phyloP scores from a whole-genome alignment of 2,797 vertebrate species.

The Eidolon dupreanum region DNA sequence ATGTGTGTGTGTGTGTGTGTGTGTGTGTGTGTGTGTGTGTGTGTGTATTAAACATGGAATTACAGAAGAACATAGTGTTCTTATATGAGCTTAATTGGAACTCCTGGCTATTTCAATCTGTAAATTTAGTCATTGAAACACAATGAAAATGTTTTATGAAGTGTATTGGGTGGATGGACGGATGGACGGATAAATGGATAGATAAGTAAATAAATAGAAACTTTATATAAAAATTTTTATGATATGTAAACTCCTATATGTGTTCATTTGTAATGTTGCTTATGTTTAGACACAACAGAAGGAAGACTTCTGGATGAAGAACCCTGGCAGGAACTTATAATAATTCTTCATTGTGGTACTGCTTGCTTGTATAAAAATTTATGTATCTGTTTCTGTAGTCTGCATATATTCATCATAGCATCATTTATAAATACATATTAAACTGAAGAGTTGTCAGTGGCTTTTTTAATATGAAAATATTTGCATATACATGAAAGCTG shows the following conservation, averaged over 20 bases:
- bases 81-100: background rate
- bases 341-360: background rate
- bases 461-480: slow-evolving; percentile 55
- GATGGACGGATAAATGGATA: background rate
- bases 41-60: background rate
- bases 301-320: slow-evolving; percentile 16
- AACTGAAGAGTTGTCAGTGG: background rate
- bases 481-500: background rate
- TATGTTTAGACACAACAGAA: background rate
- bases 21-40: background rate
- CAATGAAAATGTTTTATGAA: slow-evolving; percentile 25
- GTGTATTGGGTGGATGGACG: background rate
- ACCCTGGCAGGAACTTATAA: background rate
- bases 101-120: background rate
- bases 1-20: background rate
- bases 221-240: background rate
- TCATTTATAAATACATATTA: slow-evolving; percentile 23
- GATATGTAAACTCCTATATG: background rate
- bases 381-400: background rate
- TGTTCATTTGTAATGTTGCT: background rate
- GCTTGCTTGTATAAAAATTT: background rate
- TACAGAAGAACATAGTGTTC: background rate
- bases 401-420: background rate
- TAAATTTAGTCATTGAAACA: slow-evolving; percentile 25
- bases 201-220: background rate